Base-by-base conservation (phyloP, 2,888 invertebrate species). In the Tiliacea citrago region DNA sequence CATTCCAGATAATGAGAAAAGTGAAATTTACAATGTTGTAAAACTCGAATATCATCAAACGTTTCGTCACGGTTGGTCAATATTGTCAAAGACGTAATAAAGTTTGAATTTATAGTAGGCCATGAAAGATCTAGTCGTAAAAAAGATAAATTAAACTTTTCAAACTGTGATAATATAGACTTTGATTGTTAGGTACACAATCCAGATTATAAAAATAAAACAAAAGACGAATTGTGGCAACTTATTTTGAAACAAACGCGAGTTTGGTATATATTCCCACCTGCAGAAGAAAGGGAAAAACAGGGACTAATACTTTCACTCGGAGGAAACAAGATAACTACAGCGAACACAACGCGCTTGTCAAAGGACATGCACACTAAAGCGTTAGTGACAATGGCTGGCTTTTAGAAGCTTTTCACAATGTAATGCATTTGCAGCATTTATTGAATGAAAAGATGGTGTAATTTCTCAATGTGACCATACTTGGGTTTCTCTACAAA, bases 291-390 rank as follows among this genome's bases (percentile, higher is more conserved):
- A 75, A 67, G 42, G 39, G 51, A 45, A 79, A 65, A 70, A 77
- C 57, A 73, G 21, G 47, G 66, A 57, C 58, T 73, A 68, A 74
- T 75, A 71, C 57, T 57, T 49, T 72, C 57, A 69, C 61, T 72
- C 12, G 24, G 53, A 72, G 75, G 68, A 76, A 83, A 75, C 51
- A 70, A 72, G 74, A 75, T 83, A 85, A 74, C 63, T 72, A 77
- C 74, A 66, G 42, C 9, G 47, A 75, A 79, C 72, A 82, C 55
- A 66, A 65, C 58, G 66, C 51, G 55, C 67, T 82, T 86, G 67
- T 77, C 73, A 79, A 75, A 79, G 70, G 49, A 86, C 69, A 53
- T 76, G 69, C 67, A 77, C 65, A 69, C 71, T 79, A 57, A 78
- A 29, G 58, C 63, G 35, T 42, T 68, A 58, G 60, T 42, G 60